Evolutionary conservation across 2,113 vertebrate genomes (phyloP).

Genomic region (Tauraco erythrolophus): DNA sequence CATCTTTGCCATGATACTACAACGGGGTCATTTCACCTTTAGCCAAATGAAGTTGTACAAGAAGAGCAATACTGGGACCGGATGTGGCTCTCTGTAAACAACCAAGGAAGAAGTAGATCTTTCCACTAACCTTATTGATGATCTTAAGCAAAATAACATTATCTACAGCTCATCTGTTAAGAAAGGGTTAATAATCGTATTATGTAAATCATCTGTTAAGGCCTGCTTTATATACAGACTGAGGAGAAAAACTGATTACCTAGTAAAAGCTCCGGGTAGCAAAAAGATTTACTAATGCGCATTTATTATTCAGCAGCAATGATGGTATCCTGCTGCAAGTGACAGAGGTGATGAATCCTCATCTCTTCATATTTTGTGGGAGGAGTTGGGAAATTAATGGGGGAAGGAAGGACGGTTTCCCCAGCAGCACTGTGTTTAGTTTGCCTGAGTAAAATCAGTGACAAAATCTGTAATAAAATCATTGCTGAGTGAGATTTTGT

Average conservation of each 20-base stretch:
- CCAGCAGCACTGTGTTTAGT: background rate
- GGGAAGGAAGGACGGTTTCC: background rate
- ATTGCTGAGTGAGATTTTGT: background rate
- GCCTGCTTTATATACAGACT: background rate
- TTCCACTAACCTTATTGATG: background rate
- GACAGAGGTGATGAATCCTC: background rate
- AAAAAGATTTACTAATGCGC: background rate
- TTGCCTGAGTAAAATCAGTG: background rate
- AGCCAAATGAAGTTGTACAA: background rate
- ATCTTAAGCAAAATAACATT: background rate
- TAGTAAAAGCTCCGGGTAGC: background rate
- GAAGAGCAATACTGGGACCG: background rate
- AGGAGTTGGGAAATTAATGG: background rate
- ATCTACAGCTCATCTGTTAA: background rate
- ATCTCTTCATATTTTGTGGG: background rate
- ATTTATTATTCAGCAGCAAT: background rate
- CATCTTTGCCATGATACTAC: background rate
- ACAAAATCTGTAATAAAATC: background rate
- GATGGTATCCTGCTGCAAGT: background rate
- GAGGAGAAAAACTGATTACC: background rate
- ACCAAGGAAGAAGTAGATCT: background rate
- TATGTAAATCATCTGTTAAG: background rate
- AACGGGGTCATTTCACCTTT: background rate
- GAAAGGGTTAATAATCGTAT: background rate
- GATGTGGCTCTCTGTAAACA: constrained; percentile 26